Evolutionary conservation across 2,797 vertebrate species (phyloP).

Genomic region (Triplophysa yarkandensis): DNA sequence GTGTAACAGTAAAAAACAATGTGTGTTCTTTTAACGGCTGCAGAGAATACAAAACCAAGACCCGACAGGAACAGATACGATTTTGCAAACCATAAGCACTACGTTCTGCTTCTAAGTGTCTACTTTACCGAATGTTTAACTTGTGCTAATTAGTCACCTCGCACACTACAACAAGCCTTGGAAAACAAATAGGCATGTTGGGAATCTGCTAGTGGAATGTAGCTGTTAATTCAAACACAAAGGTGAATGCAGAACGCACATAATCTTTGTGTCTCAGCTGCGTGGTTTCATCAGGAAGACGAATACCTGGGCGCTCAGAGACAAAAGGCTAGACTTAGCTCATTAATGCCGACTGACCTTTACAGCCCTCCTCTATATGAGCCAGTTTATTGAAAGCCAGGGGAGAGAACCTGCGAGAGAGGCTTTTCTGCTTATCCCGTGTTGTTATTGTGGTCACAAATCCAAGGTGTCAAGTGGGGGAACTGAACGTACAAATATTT

Average conservation of each 20-base stretch:
- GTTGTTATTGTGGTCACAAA: constrained; percentile 14
- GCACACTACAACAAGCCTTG: not conserved
- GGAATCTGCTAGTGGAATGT: constrained; percentile 22
- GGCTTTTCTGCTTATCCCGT: not conserved
- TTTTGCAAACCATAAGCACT: not conserved
- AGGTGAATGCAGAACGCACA: constrained; percentile 23
- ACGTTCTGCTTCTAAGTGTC: not conserved
- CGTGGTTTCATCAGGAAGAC: constrained; percentile 14
- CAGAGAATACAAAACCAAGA: not conserved
- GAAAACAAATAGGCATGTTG: constrained; percentile 14
- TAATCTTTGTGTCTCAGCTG: constrained; percentile 35
- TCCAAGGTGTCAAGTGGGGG: constrained; percentile 39
- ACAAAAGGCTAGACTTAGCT: constrained; percentile 39
- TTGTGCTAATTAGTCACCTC: constrained; percentile 25
- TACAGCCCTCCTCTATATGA: constrained; percentile 32
- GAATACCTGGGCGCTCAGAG: constrained; percentile 11
- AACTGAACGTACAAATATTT: constrained; percentile 8
- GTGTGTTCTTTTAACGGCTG: not conserved
- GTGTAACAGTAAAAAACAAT: not conserved
- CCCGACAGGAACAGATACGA: not conserved
- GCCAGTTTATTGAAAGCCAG: constrained; percentile 11
- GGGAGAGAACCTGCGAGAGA: not conserved
- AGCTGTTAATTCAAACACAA: constrained; percentile 11
- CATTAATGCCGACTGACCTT: constrained; percentile 53
- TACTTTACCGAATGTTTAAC: constrained; percentile 9